A percentile compares a stretch with the other conserved stretches of the same genome.
phyloP scores from a whole-genome alignment of 2,797 vertebrate genomes.

The Astyanax mexicanus region DNA sequence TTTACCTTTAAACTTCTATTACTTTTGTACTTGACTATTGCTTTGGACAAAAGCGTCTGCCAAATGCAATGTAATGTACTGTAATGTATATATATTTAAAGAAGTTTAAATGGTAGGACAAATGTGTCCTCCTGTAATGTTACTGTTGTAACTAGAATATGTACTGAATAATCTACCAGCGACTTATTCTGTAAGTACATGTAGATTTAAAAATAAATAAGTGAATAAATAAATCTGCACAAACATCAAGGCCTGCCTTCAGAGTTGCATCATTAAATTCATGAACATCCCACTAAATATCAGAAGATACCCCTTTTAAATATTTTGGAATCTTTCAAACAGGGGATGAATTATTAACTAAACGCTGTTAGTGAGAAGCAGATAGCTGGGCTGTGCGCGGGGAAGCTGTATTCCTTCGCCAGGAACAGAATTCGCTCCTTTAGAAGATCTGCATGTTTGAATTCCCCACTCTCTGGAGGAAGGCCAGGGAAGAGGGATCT shows the following conservation, averaged over 20 bases:
- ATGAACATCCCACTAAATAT: conserved; percentile 36
- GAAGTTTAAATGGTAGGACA: not conserved
- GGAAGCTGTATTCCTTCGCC: conserved; percentile 49
- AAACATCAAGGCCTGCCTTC: conserved; percentile 37
- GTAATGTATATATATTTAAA: conserved; percentile 35
- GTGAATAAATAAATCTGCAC: conserved; percentile 35
- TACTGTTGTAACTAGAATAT: conserved; percentile 10
- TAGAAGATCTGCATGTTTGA: conserved; percentile 47
- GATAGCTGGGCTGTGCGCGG: conserved; percentile 49
- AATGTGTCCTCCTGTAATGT: conserved; percentile 11
- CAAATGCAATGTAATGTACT: too few species aligned
- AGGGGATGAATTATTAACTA: conserved; percentile 48
- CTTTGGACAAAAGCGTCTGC: too few species aligned
- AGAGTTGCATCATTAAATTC: conserved; percentile 50
- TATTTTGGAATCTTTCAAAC: conserved; percentile 45
- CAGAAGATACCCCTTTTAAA: conserved; percentile 30
- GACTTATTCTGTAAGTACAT: conserved; percentile 29
- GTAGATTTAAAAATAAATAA: too few species aligned
- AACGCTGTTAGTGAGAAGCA: conserved; percentile 24
- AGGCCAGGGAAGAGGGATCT: conserved; percentile 53
- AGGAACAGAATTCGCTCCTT: conserved; percentile 49
- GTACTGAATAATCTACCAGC: conserved; percentile 23
- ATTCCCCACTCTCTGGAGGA: conserved; percentile 53
- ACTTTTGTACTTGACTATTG: too few species aligned
- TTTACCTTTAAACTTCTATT: too few species aligned